Conservation (phyloP, 2,888 invertebrate species). For the Drosophila acutilabella region DNA sequence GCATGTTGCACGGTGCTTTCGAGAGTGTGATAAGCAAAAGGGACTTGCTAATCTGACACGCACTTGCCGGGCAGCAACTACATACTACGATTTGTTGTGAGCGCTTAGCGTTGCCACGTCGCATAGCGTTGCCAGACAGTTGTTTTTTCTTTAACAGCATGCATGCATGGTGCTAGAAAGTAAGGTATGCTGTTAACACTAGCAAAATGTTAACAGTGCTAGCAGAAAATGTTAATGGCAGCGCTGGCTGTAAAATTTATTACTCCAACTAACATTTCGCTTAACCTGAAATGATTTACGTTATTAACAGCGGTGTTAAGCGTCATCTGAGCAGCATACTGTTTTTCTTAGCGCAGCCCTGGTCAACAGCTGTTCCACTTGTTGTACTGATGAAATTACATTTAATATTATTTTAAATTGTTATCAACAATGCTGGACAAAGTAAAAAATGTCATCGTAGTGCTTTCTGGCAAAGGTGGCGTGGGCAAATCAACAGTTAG, state of each 20-base stretch:
- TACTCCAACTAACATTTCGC: too few species aligned
- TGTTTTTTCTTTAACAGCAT: slow-evolving; percentile 4
- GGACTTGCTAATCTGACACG: slow-evolving; percentile 42
- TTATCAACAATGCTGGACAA: slow-evolving; percentile 88
- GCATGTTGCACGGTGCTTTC: slow-evolving; percentile 56
- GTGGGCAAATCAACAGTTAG: slow-evolving; percentile 99
- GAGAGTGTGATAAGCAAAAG: slow-evolving; percentile 10
- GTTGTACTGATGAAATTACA: slow-evolving; percentile 23
- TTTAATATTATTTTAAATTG: slow-evolving; percentile 3
- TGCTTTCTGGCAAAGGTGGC: slow-evolving; percentile 99
- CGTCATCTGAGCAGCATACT: neutral
- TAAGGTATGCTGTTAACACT: neutral
- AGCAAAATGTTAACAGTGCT: neutral
- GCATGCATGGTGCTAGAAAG: neutral
- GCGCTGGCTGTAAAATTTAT: neutral
- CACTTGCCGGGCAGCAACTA: slow-evolving; percentile 61
- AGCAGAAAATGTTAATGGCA: neutral
- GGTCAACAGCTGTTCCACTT: slow-evolving; percentile 40
- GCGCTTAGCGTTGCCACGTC: slow-evolving; percentile 22
- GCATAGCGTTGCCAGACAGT: slow-evolving; percentile 25
- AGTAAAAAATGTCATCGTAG: slow-evolving; percentile 94
- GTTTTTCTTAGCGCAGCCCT: slow-evolving; percentile 14
- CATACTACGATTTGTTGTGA: slow-evolving; percentile 48
- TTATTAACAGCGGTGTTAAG: slow-evolving; percentile 1
- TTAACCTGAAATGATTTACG: too few species aligned